Conservation (phyloP, 2,113 vertebrate genomes). For the Amphiprion percula region DNA sequence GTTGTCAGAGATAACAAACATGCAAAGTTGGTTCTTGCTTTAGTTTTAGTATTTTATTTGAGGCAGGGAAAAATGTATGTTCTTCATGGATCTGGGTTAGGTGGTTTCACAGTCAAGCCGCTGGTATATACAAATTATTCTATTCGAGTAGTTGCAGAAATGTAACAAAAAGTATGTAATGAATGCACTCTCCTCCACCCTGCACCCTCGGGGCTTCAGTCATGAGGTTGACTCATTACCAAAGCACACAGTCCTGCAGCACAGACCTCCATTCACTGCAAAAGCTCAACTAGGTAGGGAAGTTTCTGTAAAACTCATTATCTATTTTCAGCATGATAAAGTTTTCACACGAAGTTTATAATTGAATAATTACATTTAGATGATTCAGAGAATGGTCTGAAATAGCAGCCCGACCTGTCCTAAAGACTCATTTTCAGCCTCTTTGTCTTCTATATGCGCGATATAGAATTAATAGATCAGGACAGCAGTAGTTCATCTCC, state of each 20-base stretch:
- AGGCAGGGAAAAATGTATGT: not conserved
- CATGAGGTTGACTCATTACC: conserved; percentile 55
- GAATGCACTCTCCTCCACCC: not conserved
- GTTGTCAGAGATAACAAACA: conserved; percentile 1
- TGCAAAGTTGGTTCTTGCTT: not conserved
- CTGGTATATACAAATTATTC: conserved; percentile 15
- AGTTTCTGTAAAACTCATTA: not conserved
- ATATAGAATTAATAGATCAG: too few species aligned
- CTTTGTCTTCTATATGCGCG: not conserved
- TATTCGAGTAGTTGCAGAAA: conserved; percentile 7
- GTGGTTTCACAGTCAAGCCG: conserved; percentile 1
- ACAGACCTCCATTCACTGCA: conserved; percentile 40
- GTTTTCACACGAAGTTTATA: not conserved
- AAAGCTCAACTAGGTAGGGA: conserved; percentile 18
- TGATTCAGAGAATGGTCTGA: not conserved
- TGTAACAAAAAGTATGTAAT: conserved; percentile 1
- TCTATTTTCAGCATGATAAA: conserved; percentile 18
- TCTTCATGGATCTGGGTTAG: not conserved
- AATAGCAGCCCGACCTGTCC: not conserved
- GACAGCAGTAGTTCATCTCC: not conserved
- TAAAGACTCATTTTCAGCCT: not conserved
- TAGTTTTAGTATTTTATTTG: not conserved
- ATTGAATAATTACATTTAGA: conserved; percentile 4
- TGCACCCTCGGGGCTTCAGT: conserved; percentile 35
- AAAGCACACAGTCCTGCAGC: conserved; percentile 11